Evolutionary conservation across 2,797 vertebrate species (phyloP).

Genomic region (Enteromius argenteus): DNA sequence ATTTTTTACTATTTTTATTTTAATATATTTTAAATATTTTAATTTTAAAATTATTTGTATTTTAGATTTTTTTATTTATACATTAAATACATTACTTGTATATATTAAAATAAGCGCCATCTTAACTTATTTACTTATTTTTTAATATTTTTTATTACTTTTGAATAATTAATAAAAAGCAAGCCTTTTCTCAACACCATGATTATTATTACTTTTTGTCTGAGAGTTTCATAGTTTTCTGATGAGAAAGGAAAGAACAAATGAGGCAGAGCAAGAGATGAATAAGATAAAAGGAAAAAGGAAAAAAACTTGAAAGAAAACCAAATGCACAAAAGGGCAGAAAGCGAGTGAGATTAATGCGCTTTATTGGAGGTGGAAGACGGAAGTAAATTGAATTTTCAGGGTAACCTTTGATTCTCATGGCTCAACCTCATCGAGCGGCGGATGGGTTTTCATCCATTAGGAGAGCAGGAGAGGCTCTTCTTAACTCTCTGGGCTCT

Average conservation of each 20-base stretch:
- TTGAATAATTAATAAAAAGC: not conserved
- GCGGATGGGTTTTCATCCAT: conserved; percentile 48
- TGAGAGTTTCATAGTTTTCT: not conserved
- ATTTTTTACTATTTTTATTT: not conserved
- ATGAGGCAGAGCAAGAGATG: not conserved
- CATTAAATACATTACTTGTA: not conserved
- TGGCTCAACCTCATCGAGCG: conserved; percentile 53
- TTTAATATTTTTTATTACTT: too few relatives aligned
- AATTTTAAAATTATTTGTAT: not conserved
- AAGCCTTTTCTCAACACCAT: not conserved
- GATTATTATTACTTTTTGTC: not conserved
- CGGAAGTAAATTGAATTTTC: conserved; percentile 54
- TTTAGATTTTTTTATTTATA: not conserved
- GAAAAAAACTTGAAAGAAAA: not conserved
- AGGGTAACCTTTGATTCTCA: conserved; percentile 57
- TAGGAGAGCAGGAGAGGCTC: conserved; percentile 26
- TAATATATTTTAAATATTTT: too few relatives aligned
- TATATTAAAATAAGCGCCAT: not conserved
- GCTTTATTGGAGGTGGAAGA: conserved; percentile 23
- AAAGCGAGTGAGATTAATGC: conserved; percentile 12
- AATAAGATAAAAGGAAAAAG: not conserved
- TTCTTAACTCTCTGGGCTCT: conserved; percentile 10
- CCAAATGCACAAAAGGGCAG: not conserved
- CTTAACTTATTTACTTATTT: not conserved
- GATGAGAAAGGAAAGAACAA: not conserved